Evolutionary conservation across 2,888 invertebrate genomes (phyloP), one percentile per base, ranked within the genome.

Genomic region (Synergus umbraculus): DNA sequence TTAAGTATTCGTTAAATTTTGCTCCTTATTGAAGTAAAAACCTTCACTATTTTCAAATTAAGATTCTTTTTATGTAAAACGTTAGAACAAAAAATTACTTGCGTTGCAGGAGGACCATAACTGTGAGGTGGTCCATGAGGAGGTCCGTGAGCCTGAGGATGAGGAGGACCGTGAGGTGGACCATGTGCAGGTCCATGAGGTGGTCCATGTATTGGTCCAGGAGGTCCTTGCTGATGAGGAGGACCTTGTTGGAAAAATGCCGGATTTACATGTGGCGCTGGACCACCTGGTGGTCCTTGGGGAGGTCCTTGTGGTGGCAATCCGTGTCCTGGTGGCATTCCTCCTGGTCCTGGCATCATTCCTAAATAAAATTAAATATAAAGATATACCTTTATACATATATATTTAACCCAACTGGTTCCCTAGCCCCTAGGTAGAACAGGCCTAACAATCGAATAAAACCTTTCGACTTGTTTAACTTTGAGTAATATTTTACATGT

Each of bases 201-300:
- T 2, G 95, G 95, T 1, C 95, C 95, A 89, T 94, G 95, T 77
- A 95, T 94, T 29, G 94, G 94, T 65, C 95, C 95, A 9, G 95
- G 95, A 29, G 94, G 93, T 4, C 93, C 93, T 85, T 94, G 94
- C 69, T 94, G 95, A 82, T 92, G 92, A 46, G 93, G 94, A 49
- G 93, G 94, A 49, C 94, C 95, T 93, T 97, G 97, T 89, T 96
- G 97, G 93, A 98, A 98, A 95, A 98, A 98, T 81, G 98, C 98
- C 63, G 98, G 98, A 94, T 98, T 98, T 85, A 98, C 98, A 92
- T 98, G 98, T 73, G 98, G 98, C 43, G 98, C 98, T 8, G 97
- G 97, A 64, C 95, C 95, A 2, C 95, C 95, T 10, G 94, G 94
- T 0, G 94, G 93, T 76, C 92, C 93, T 84, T 92, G 92, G 77